phyloP scores from a whole-genome alignment of 2,797 vertebrate genomes.

The Gymnocypris eckloni region DNA sequence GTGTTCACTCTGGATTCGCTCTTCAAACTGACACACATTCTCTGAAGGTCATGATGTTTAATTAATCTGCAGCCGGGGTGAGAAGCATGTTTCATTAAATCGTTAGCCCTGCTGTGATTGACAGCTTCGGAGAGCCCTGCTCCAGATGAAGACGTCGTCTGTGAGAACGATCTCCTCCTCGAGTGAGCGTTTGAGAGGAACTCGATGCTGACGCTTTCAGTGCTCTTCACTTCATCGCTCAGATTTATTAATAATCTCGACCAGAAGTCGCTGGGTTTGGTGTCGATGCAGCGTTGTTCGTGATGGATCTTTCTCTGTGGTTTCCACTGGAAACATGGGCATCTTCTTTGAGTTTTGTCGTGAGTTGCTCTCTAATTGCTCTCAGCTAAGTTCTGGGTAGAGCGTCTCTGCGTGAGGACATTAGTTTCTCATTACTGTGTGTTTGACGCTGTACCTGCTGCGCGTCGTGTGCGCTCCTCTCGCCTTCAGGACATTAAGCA shows the following conservation, averaged over 20 bases:
- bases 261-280: background rate
- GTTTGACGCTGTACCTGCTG: slow-evolving; percentile 76
- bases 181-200: background rate
- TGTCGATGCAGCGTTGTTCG: background rate
- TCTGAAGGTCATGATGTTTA: slow-evolving; percentile 3
- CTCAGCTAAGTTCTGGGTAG: slow-evolving; percentile 66
- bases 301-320: background rate
- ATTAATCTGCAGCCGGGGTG: background rate
- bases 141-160: background rate
- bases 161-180: slow-evolving; percentile 12
- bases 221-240: background rate
- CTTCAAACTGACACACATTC: background rate
- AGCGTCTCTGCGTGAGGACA: slow-evolving; percentile 78
- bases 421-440: slow-evolving; percentile 81
- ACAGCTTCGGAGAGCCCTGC: slow-evolving; percentile 6
- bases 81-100: slow-evolving; percentile 31
- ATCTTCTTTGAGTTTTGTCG: background rate
- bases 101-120: slow-evolving; percentile 29
- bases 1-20: background rate
- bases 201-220: background rate
- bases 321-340: background rate
- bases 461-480: slow-evolving; percentile 31
- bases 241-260: background rate
- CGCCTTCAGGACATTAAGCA: slow-evolving; percentile 11
- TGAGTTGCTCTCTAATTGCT: slow-evolving; percentile 43